These are phyloP conservation scores for Pollenia angustigena DNA, from an alignment of 2,888 invertebrate species.

Conservation along the genomic window DNA sequence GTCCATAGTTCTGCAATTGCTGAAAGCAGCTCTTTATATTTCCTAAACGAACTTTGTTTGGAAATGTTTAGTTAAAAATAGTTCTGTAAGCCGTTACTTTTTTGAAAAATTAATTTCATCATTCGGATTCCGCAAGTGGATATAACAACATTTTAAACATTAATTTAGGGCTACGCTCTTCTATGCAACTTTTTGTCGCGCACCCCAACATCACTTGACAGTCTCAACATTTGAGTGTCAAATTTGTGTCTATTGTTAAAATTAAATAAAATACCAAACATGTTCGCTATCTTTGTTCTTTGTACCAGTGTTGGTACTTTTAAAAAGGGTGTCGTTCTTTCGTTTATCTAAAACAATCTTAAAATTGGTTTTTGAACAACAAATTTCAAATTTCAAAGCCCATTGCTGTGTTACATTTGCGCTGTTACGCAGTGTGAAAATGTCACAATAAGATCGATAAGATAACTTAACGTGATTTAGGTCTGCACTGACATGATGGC, in stretches of 20 bases:
- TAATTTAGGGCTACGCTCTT: background rate
- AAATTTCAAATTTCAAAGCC: slow-evolving; percentile 50
- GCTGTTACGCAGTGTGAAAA: slow-evolving; percentile 57
- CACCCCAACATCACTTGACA: background rate
- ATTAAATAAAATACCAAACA: background rate
- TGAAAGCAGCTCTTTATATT: too few species aligned
- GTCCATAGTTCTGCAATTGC: too few species aligned
- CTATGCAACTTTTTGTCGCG: background rate
- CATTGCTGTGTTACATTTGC: slow-evolving; percentile 37
- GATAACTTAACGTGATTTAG: slow-evolving; percentile 69
- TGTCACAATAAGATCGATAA: slow-evolving; percentile 69
- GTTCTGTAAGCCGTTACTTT: background rate
- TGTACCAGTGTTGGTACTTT: background rate
- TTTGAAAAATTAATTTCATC: too few species aligned
- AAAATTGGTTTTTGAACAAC: slow-evolving; percentile 59
- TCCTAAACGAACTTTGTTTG: too few species aligned
- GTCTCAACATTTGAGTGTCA: background rate
- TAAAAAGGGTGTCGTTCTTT: slow-evolving; percentile 36
- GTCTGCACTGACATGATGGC: slow-evolving; percentile 54
- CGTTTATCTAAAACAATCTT: slow-evolving; percentile 65
- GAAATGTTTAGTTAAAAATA: background rate
- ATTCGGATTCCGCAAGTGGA: too few species aligned
- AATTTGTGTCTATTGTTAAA: background rate
- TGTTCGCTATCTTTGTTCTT: slow-evolving; percentile 3
- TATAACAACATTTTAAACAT: too few species aligned